Evolutionary conservation across 2,113 vertebrate species (phyloP).

Genomic region (Aldabrachelys gigantea): DNA sequence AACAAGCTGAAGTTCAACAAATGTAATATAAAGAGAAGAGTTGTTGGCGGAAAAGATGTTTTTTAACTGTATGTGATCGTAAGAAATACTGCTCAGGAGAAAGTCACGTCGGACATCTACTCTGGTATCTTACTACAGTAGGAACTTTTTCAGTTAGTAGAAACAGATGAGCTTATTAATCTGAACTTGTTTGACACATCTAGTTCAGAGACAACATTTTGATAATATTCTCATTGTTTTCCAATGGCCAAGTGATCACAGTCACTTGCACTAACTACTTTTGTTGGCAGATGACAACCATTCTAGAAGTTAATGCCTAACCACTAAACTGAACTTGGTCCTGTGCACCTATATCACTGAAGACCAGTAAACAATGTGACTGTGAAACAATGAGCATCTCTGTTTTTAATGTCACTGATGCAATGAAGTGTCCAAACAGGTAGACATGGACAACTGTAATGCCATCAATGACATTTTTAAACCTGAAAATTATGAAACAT

Average conservation of each 20-base stretch:
- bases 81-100: not conserved
- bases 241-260: not conserved
- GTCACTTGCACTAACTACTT: not conserved
- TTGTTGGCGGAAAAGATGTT: accelerated
- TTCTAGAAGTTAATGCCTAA: not conserved
- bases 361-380: not conserved
- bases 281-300: not conserved
- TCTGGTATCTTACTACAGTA: not conserved
- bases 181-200: not conserved
- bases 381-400: not conserved
- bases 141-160: not conserved
- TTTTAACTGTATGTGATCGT: accelerated
- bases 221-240: accelerated
- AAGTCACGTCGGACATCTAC: accelerated
- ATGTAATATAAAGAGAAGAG: not conserved
- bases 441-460: not conserved
- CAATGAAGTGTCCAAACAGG: not conserved
- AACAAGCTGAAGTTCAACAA: not conserved
- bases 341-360: not conserved
- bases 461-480: not conserved
- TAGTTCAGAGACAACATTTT: not conserved
- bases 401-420: not conserved
- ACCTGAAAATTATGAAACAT: not conserved
- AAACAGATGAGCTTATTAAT: not conserved
- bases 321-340: not conserved